A percentile compares a stretch with the other conserved stretches of the same genome.
Evolutionary conservation across 1,140 invertebrate species (phyloP).

Genomic region (Campoletis sonorensis): DNA sequence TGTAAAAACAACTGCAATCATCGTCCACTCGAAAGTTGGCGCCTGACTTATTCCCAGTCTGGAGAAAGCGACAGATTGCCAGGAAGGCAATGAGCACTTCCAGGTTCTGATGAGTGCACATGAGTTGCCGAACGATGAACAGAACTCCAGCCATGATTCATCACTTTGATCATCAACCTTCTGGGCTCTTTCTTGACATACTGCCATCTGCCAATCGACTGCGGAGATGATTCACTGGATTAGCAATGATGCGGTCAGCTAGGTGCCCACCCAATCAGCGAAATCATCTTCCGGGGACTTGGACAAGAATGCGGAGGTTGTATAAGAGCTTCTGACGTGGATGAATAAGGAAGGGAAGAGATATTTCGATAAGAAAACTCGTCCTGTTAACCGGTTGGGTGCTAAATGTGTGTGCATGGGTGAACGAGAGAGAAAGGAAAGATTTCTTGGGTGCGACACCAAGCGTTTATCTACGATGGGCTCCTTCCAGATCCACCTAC

Average conservation of each 20-base stretch:
- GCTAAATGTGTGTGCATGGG: background rate
- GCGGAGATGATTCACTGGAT: background rate
- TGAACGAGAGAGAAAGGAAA: background rate
- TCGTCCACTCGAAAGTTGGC: background rate
- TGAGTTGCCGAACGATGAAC: background rate
- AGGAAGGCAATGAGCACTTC: background rate
- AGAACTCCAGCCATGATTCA: conserved; percentile 16
- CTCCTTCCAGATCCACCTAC: conserved; percentile 29
- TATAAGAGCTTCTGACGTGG: background rate
- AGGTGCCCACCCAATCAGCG: background rate
- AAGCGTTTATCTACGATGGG: conserved; percentile 45
- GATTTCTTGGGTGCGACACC: background rate
- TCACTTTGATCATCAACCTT: background rate
- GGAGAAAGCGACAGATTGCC: conserved; percentile 27
- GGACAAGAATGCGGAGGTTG: background rate
- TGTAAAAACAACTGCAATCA: background rate
- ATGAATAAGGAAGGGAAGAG: background rate
- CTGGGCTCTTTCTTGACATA: background rate
- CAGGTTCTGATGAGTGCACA: background rate
- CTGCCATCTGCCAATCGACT: no score
- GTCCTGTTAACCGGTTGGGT: background rate
- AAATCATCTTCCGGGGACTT: background rate
- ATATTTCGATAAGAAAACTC: conserved; percentile 16
- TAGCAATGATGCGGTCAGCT: background rate
- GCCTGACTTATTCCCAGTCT: background rate